phyloP scores from a whole-genome alignment of 2,888 invertebrate species.

The Muschampia plurimacula region DNA sequence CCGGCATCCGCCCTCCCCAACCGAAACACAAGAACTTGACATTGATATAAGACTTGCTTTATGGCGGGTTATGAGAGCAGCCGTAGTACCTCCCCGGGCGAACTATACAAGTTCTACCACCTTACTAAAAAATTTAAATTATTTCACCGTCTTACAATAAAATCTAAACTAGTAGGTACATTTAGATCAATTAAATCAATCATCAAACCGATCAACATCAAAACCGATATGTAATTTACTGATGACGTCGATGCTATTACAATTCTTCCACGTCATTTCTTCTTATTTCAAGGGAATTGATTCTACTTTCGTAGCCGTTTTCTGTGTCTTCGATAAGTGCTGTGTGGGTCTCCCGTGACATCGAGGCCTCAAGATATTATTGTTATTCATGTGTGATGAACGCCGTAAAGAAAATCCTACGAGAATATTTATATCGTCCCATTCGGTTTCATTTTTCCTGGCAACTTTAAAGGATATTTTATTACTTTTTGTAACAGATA shows the following conservation, averaged over 20 bases:
- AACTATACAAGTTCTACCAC: too few relatives aligned
- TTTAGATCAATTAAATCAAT: too few relatives aligned
- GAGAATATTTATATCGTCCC: slow-evolving; percentile 6
- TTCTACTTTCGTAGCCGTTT: slow-evolving; percentile 8
- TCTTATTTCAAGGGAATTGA: neutral
- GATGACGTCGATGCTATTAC: slow-evolving; percentile 5
- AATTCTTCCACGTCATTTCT: slow-evolving; percentile 12
- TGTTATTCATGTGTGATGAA: slow-evolving; percentile 12
- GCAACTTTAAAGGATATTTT: neutral
- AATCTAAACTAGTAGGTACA: too few relatives aligned
- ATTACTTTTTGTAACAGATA: neutral
- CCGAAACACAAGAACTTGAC: too few relatives aligned
- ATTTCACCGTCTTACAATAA: too few relatives aligned
- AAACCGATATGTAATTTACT: neutral
- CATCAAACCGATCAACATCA: too few relatives aligned
- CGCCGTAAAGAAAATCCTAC: neutral
- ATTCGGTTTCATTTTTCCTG: neutral
- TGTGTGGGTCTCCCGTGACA: slow-evolving; percentile 11
- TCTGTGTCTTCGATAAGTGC: slow-evolving; percentile 7
- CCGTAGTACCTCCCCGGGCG: too few relatives aligned
- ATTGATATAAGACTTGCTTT: too few relatives aligned
- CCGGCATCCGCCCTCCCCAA: too few relatives aligned
- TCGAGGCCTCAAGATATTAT: neutral
- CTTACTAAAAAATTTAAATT: too few relatives aligned
- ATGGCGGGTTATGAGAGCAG: too few relatives aligned